Percentiles rank a stretch among this genome's conserved stretches.
Conservation (phyloP, 2,888 invertebrate species). For the Leptinotarsa peninsularis region DNA sequence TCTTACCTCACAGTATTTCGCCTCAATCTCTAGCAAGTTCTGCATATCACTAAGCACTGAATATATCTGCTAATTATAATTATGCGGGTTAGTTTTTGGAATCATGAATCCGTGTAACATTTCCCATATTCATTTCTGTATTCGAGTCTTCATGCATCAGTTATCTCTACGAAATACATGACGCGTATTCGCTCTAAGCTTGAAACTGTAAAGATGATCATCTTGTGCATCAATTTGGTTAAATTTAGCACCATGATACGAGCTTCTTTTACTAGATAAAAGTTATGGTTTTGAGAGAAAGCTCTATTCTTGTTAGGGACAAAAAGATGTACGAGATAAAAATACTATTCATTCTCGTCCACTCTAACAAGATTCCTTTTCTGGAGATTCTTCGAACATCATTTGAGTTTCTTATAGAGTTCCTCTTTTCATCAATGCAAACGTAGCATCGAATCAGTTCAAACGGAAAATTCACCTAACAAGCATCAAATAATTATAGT, state of each 20-base stretch:
- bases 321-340: constrained; percentile 13
- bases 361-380: not conserved
- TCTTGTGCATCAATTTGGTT: constrained; percentile 16
- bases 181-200: constrained; percentile 12
- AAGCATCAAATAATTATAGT: not conserved
- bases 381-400: not conserved
- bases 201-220: constrained; percentile 14
- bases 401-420: constrained; percentile 17
- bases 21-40: too few relatives aligned
- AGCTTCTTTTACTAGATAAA: constrained; percentile 19
- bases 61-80: too few relatives aligned
- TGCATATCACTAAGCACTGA: too few relatives aligned
- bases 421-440: not conserved
- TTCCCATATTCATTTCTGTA: not conserved
- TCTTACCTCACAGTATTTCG: not conserved
- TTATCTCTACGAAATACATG: not conserved
- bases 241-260: constrained; percentile 12
- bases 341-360: not conserved
- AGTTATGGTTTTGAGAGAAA: constrained; percentile 13
- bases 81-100: not conserved
- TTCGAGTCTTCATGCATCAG: constrained; percentile 8
- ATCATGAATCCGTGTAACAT: not conserved
- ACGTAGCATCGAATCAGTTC: not conserved
- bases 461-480: constrained; percentile 6
- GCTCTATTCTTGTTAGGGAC: not conserved